These are phyloP conservation scores for Okamejei kenojei DNA, from an alignment of 2,797 vertebrate genomes.

Conservation along the genomic window DNA sequence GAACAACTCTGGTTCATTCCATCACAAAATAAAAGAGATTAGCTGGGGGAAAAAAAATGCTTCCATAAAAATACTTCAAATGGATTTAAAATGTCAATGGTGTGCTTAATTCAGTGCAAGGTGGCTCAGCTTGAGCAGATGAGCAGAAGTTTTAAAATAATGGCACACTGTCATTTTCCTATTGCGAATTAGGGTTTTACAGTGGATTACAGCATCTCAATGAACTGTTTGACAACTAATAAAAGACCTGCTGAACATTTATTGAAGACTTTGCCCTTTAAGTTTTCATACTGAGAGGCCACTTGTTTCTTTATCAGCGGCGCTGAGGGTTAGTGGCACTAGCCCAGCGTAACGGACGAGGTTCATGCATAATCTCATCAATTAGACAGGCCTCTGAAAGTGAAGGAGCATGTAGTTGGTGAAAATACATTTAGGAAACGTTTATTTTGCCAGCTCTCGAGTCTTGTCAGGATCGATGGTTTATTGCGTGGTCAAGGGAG, in stretches of 20 bases:
- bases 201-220: not conserved
- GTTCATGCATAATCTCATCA: no score
- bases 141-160: not conserved
- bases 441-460: not conserved
- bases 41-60: not conserved
- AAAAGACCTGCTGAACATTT: not conserved
- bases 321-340: not conserved
- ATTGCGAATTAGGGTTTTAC: not conserved
- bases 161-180: not conserved
- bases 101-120: not conserved
- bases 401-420: not conserved
- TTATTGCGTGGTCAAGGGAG: not conserved
- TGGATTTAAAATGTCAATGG: not conserved
- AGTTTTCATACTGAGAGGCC: not conserved
- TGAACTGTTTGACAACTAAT: not conserved
- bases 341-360: not conserved
- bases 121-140: not conserved
- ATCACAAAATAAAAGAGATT: not conserved
- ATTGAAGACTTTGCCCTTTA: not conserved
- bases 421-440: not conserved
- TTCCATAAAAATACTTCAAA: not conserved
- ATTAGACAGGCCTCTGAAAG: not conserved
- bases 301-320: not conserved
- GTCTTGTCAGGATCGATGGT: not conserved
- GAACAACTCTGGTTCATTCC: not conserved